Conservation (phyloP, 1,140 invertebrate species). For the Papilio glaucus region DNA sequence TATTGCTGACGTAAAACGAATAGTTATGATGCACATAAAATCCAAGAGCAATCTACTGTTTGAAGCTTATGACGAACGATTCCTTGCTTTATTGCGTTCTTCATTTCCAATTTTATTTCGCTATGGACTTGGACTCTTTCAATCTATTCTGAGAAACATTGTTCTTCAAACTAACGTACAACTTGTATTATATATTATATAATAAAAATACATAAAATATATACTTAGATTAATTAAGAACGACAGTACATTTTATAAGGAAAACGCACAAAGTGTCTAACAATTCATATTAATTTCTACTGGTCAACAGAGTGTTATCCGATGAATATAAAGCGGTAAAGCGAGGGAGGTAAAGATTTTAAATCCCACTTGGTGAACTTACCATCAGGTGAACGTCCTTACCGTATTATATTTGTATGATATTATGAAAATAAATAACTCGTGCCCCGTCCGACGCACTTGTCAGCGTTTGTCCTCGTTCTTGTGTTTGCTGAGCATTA, state of each 20-base stretch:
- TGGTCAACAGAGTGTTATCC: no score
- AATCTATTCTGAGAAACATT: not conserved
- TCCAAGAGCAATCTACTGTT: constrained; percentile 28
- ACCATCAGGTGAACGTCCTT: no score
- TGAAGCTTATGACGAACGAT: constrained; percentile 9
- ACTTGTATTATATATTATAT: no score
- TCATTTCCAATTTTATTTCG: constrained; percentile 6
- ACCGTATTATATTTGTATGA: not conserved
- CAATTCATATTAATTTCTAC: no score
- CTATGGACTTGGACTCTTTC: constrained; percentile 10
- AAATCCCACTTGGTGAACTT: no score
- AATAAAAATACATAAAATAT: no score
- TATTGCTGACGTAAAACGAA: constrained; percentile 25
- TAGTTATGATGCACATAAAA: constrained; percentile 29
- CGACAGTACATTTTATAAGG: no score
- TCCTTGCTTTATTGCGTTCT: constrained; percentile 12
- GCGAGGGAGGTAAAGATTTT: no score
- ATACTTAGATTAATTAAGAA: no score
- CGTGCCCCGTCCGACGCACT: not conserved
- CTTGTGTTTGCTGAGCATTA: constrained; percentile 7
- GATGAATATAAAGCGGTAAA: no score
- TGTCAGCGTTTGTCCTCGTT: not conserved
- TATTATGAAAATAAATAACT: not conserved
- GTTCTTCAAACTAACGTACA: not conserved
- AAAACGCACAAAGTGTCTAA: no score